Evolutionary conservation across 2,797 vertebrate genomes (phyloP).

Genomic region (Channallabes apus): DNA sequence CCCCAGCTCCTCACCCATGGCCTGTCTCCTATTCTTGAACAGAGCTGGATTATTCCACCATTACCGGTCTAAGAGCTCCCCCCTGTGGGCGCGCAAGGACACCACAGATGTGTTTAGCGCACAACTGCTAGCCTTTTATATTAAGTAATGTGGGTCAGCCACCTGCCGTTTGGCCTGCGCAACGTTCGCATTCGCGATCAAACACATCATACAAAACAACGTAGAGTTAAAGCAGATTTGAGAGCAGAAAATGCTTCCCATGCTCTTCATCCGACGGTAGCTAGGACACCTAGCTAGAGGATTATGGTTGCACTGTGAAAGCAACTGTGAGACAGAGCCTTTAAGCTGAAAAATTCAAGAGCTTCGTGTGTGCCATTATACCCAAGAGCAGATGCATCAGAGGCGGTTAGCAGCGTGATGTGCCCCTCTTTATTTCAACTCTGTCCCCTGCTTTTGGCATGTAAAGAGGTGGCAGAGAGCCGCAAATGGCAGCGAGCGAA

Average conservation of each 20-base stretch:
- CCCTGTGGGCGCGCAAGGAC: conserved; percentile 81
- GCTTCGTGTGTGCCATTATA: conserved; percentile 38
- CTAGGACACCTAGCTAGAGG: conserved; percentile 39
- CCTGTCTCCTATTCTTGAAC: conserved; percentile 58
- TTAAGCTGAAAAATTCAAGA: conserved; percentile 44
- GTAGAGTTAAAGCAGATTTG: conserved; percentile 52
- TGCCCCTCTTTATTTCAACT: conserved; percentile 48
- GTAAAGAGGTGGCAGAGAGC: conserved; percentile 54
- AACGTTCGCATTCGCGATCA: conserved; percentile 57
- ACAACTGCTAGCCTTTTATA: conserved; percentile 57
- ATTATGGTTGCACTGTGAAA: conserved; percentile 32
- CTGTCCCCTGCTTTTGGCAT: conserved; percentile 53
- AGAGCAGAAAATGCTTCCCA: conserved; percentile 30
- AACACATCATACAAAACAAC: conserved; percentile 54
- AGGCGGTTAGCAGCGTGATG: conserved; percentile 49
- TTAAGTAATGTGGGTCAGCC: conserved; percentile 68
- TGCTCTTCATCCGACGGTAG: conserved; percentile 12
- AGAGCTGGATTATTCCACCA: conserved; percentile 50
- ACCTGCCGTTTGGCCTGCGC: conserved; percentile 65
- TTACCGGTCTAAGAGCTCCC: conserved; percentile 93
- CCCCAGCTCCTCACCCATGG: conserved; percentile 69
- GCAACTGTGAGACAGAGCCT: conserved; percentile 21
- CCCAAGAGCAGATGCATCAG: conserved; percentile 51
- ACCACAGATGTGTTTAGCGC: conserved; percentile 68
- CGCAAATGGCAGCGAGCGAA: conserved; percentile 65